Evolutionary conservation across 2,797 vertebrate genomes (phyloP).

Genomic region (Myripristis jacobus): DNA sequence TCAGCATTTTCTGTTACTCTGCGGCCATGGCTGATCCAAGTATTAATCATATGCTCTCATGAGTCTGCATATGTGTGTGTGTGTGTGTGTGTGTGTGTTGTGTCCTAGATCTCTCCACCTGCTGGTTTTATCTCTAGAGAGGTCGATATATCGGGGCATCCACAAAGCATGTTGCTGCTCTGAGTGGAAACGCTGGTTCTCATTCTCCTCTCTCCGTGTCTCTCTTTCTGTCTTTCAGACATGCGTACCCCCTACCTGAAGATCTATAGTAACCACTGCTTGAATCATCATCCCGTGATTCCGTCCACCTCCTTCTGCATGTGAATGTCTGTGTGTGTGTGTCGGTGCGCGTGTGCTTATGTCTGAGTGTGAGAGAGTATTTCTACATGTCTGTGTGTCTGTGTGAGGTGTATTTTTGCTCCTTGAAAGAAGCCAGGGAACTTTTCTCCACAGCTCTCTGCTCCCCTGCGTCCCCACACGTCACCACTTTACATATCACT

Average conservation of each 20-base stretch:
- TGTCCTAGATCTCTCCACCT: slow-evolving; percentile 33
- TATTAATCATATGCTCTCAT: not conserved
- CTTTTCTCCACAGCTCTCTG: slow-evolving; percentile 13
- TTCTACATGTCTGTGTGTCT: slow-evolving; percentile 37
- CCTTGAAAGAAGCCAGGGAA: slow-evolving; percentile 47
- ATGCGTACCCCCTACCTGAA: slow-evolving; percentile 63
- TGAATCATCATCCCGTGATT: slow-evolving; percentile 55
- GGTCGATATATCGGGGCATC: slow-evolving; percentile 12
- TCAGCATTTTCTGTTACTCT: not conserved
- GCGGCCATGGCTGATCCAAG: not conserved
- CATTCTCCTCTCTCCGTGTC: slow-evolving; percentile 22
- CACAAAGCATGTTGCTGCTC: slow-evolving; percentile 20
- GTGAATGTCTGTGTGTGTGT: slow-evolving; percentile 41
- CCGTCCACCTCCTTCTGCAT: slow-evolving; percentile 47
- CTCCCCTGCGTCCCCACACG: not conserved
- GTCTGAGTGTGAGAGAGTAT: slow-evolving; percentile 27
- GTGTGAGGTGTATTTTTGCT: slow-evolving; percentile 39
- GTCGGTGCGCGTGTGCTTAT: slow-evolving; percentile 33
- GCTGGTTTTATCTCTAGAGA: slow-evolving; percentile 15
- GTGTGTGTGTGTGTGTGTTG: slow-evolving; percentile 2
- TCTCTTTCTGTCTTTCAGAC: slow-evolving; percentile 63
- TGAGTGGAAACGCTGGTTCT: slow-evolving; percentile 31
- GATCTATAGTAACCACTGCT: slow-evolving; percentile 72
- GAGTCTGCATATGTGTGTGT: not conserved
- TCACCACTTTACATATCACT: slow-evolving; percentile 17